Conservation (phyloP, 2,797 vertebrate genomes). For the Mareca penelope region DNA sequence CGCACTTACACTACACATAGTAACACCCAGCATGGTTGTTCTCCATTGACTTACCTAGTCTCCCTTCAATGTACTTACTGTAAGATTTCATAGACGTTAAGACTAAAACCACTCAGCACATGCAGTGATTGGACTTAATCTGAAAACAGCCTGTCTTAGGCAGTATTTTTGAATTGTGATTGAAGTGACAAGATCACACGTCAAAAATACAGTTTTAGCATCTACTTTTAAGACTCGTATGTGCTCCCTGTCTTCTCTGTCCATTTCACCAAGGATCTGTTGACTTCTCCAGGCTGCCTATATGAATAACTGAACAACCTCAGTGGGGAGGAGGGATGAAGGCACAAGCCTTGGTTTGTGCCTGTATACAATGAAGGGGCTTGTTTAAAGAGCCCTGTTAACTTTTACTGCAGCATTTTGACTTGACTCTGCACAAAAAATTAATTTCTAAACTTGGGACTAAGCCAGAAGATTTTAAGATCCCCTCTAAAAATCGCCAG, state of each 20-base stretch:
- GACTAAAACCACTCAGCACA: background rate
- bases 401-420: conserved; percentile 18
- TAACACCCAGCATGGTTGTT: background rate
- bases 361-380: background rate
- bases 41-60: background rate
- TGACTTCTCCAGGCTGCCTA: background rate
- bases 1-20: background rate
- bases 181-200: background rate
- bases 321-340: background rate
- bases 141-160: background rate
- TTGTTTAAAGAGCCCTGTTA: background rate
- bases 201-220: background rate
- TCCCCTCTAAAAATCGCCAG: conserved; percentile 52
- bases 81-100: background rate
- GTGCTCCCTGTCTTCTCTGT: background rate
- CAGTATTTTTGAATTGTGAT: background rate
- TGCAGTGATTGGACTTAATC: background rate
- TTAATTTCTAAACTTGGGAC: conserved; percentile 35
- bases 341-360: background rate
- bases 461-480: conserved; percentile 45
- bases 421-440: conserved; percentile 35
- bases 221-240: background rate
- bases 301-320: background rate
- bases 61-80: background rate
- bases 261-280: background rate